These are phyloP conservation scores for Tethya wilhelma DNA, from an alignment of 37 sponge, comb jelly and placozoan genomes.

Conservation along the genomic window DNA sequence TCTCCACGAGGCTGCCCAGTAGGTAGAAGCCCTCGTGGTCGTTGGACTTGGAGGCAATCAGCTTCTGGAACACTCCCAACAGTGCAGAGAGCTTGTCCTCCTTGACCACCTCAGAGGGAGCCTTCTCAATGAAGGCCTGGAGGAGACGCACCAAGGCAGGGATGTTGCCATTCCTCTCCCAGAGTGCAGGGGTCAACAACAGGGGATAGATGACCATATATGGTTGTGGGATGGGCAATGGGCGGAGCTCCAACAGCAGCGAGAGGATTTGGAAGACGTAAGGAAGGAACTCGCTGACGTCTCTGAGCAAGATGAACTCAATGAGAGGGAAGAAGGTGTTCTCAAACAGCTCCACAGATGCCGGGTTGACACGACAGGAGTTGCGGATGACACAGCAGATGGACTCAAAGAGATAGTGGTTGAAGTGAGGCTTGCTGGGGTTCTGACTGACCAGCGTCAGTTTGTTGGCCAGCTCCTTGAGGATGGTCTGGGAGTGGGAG, in stretches of 20 bases:
- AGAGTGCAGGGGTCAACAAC: slow-evolving; percentile 89
- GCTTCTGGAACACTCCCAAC: slow-evolving; percentile 96
- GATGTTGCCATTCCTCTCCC: slow-evolving; percentile 96
- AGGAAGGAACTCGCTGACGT: slow-evolving; percentile 94
- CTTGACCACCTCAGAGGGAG: slow-evolving; percentile 50
- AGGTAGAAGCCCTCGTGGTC: slow-evolving; percentile 98
- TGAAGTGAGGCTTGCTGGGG: slow-evolving; percentile 97
- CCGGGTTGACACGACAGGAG: slow-evolving; percentile 57
- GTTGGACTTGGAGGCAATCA: slow-evolving; percentile 94
- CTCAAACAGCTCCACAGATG: slow-evolving; percentile 70
- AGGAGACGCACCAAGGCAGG: slow-evolving; percentile 95
- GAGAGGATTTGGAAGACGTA: slow-evolving; percentile 97
- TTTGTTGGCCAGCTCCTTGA: slow-evolving; percentile 81
- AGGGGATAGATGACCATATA: slow-evolving; percentile 94
- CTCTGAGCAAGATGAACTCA: slow-evolving; percentile 84
- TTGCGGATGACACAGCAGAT: slow-evolving; percentile 87
- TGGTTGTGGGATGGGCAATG: slow-evolving; percentile 78
- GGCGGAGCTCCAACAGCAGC: slow-evolving; percentile 89
- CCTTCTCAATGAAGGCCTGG: slow-evolving; percentile 87
- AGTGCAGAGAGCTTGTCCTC: slow-evolving; percentile 49
- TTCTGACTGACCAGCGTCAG: slow-evolving; percentile 86
- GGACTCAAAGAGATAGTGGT: slow-evolving; percentile 98
- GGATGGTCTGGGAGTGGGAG: slow-evolving; percentile 61
- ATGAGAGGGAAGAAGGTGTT: slow-evolving; percentile 85
- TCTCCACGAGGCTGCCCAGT: slow-evolving; percentile 81